Conservation (phyloP, 1,140 invertebrate genomes). For the Drosophila teissieri region DNA sequence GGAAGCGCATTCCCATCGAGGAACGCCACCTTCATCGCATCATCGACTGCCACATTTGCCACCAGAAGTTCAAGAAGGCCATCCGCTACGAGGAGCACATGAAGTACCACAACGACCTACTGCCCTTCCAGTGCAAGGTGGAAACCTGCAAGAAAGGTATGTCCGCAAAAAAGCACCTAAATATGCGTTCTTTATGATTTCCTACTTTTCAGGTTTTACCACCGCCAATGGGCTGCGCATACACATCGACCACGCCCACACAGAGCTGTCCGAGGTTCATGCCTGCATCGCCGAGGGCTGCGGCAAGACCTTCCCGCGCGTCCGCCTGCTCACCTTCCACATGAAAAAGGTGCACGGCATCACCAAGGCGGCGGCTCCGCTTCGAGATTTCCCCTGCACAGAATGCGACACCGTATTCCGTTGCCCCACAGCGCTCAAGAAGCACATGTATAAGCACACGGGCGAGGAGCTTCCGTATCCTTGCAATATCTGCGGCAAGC, state of each 20-base stretch:
- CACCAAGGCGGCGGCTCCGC: constrained; percentile 66
- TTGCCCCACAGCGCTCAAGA: constrained; percentile 80
- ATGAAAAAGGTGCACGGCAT: constrained; percentile 80
- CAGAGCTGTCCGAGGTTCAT: constrained; percentile 70
- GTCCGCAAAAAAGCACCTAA: accelerated
- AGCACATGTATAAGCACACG: constrained; percentile 86
- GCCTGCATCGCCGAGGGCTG: constrained; percentile 74
- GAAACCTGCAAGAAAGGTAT: constrained; percentile 69
- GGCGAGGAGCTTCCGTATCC: constrained; percentile 86
- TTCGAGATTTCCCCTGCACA: constrained; percentile 72
- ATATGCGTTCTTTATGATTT: not conserved
- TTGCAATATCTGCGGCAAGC: constrained; percentile 86
- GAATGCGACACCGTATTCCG: constrained; percentile 82
- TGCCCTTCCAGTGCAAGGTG: constrained; percentile 79
- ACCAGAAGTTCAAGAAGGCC: constrained; percentile 80
- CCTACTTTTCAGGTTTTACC: constrained; percentile 54
- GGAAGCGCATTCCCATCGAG: constrained; percentile 66
- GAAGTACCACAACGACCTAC: constrained; percentile 79
- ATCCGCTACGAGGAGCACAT: constrained; percentile 80
- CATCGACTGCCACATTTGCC: constrained; percentile 81
- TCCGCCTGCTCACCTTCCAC: constrained; percentile 78
- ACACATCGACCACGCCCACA: constrained; percentile 79
- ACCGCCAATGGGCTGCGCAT: constrained; percentile 76
- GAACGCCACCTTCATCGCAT: constrained; percentile 73
- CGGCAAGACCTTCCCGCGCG: constrained; percentile 72